These are phyloP conservation scores for Drosophila kurseongensis DNA, from an alignment of 1,140 invertebrate genomes.

Conservation along the genomic window DNA sequence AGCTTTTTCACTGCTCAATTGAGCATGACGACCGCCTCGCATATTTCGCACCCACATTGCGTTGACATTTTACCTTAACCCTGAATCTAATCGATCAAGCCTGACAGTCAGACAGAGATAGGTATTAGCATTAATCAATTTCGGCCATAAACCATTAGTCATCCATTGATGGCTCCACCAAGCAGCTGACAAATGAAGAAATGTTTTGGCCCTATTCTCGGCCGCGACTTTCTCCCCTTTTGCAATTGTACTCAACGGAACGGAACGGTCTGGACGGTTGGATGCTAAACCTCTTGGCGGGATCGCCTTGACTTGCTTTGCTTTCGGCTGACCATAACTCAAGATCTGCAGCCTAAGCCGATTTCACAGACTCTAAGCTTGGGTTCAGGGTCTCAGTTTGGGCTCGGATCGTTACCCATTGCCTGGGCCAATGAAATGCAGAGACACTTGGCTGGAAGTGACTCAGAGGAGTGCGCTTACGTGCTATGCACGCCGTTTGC, in stretches of 20 bases:
- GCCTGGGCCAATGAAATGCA: constrained; percentile 44
- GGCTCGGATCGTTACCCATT: constrained; percentile 10
- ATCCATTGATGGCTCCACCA: constrained; percentile 15
- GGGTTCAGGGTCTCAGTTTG: constrained; percentile 27
- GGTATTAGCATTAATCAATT: constrained; percentile 44
- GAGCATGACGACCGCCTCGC: constrained; percentile 46
- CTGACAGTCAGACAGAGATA: constrained; percentile 44
- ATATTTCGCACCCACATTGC: constrained; percentile 41
- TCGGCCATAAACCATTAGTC: constrained; percentile 46
- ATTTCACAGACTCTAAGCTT: constrained; percentile 37
- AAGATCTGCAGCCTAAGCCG: constrained; percentile 42
- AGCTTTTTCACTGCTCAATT: constrained; percentile 46
- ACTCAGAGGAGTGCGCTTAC: constrained; percentile 45
- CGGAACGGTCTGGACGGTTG: constrained; percentile 2
- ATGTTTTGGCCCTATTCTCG: constrained; percentile 29
- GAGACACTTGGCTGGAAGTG: constrained; percentile 33
- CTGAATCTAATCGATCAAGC: constrained; percentile 76
- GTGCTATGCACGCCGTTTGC: constrained; percentile 38
- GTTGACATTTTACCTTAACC: constrained; percentile 81
- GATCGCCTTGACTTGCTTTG: constrained; percentile 26
- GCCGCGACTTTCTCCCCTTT: constrained; percentile 40
- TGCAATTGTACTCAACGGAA: constrained; percentile 22
- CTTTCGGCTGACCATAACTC: constrained; percentile 27
- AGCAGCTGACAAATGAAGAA: constrained; percentile 19
- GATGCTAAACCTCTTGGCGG: constrained; percentile 3